These are phyloP conservation scores for Tinea pellionella DNA, from an alignment of 2,888 invertebrate genomes.

Conservation along the genomic window DNA sequence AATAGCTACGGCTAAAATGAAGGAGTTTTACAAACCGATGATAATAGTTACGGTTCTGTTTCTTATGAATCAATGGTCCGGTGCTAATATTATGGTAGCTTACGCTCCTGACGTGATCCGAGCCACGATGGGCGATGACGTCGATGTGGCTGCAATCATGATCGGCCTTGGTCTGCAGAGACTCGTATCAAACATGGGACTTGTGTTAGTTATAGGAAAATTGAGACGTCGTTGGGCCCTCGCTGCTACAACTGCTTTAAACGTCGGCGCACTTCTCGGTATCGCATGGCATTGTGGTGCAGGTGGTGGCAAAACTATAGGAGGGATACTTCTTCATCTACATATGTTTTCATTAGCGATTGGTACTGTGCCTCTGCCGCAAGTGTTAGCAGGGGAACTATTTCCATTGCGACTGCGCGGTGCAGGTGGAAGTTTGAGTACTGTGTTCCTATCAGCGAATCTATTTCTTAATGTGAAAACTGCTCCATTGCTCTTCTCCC, in stretches of 20 bases:
- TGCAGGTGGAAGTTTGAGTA: constrained; percentile 56
- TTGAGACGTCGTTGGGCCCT: constrained; percentile 43
- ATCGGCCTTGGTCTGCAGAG: constrained; percentile 43
- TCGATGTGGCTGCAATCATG: constrained; percentile 35
- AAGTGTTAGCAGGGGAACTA: constrained; percentile 76
- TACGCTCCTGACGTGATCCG: constrained; percentile 40
- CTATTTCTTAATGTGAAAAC: constrained; percentile 41
- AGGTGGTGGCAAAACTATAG: constrained; percentile 35
- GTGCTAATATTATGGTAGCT: constrained; percentile 34
- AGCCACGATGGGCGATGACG: constrained; percentile 33
- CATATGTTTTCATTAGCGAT: constrained; percentile 66
- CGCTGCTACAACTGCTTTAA: constrained; percentile 31
- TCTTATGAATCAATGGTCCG: constrained; percentile 35
- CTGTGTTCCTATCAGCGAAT: constrained; percentile 35
- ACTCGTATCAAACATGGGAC: constrained; percentile 37
- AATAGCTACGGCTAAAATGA: constrained; percentile 20
- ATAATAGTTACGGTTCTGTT: constrained; percentile 41
- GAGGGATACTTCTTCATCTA: constrained; percentile 33
- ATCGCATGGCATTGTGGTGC: constrained; percentile 32
- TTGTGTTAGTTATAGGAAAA: constrained; percentile 45
- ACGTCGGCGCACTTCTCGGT: constrained; percentile 31
- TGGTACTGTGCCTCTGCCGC: constrained; percentile 73
- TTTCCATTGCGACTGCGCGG: constrained; percentile 71
- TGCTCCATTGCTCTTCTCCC: constrained; percentile 31
- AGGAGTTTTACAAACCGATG: constrained; percentile 41